Conservation (phyloP, 2,113 vertebrate species). For the Scytalopus superciliaris region DNA sequence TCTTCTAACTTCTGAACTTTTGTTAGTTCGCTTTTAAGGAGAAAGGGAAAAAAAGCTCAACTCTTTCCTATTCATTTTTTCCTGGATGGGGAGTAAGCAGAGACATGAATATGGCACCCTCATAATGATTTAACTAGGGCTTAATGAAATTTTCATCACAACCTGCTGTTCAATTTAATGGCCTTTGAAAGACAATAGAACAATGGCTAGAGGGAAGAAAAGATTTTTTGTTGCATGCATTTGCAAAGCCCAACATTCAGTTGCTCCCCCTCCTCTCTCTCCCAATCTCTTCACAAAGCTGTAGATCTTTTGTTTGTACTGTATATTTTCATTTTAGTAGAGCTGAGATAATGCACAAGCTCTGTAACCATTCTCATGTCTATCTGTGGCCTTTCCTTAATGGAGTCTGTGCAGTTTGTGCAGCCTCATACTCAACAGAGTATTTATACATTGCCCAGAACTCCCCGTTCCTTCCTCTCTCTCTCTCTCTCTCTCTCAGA, state of each 20-base stretch:
- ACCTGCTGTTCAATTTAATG: constrained; percentile 98
- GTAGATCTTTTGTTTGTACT: constrained; percentile 78
- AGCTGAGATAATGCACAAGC: constrained; percentile 75
- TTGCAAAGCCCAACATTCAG: constrained; percentile 75
- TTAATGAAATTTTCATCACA: constrained; percentile 99
- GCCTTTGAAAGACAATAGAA: constrained; percentile 94
- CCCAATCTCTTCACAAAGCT: constrained; percentile 70
- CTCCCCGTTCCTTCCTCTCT: neutral
- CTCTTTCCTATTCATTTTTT: constrained; percentile 58
- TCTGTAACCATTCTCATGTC: constrained; percentile 67
- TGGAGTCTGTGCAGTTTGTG: constrained; percentile 71
- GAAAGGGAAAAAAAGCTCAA: neutral
- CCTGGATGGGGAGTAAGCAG: constrained; percentile 65
- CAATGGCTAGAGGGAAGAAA: constrained; percentile 85
- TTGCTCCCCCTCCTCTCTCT: constrained; percentile 59
- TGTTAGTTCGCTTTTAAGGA: constrained; percentile 59
- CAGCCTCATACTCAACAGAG: neutral
- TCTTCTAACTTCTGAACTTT: constrained; percentile 70
- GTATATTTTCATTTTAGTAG: constrained; percentile 71
- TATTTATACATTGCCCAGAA: neutral
- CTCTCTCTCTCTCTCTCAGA: neutral
- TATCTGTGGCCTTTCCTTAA: constrained; percentile 76
- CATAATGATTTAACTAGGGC: constrained; percentile 92
- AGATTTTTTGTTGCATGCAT: constrained; percentile 81
- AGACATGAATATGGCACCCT: constrained; percentile 89